Evolutionary conservation across 1,140 invertebrate species (phyloP), one percentile per base, ranked within the genome.

Genomic region (Drosophila suzukii): DNA sequence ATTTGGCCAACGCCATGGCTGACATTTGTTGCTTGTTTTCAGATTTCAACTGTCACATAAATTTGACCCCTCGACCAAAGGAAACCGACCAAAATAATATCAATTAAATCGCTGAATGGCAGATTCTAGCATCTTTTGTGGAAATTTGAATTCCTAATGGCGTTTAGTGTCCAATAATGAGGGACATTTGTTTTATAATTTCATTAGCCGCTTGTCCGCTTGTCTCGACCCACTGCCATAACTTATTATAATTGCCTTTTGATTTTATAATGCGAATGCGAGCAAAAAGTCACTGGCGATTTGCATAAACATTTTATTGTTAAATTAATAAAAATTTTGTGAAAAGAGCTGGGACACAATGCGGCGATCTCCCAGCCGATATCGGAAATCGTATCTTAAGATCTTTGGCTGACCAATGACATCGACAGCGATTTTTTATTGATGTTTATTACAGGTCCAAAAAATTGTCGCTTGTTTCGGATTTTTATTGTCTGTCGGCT

Each of bases 121-220:
- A 54, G 67, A 78, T 77, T 78, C 74, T 78, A 46, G 54, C 75
- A 74, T 49, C 74, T 55, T 68, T 74, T 79, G 68, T 46, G 62
- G 53, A 86, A 74, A 88, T 89, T 89, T 89, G 85, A 89, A 89
- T 89, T 78, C 81, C 65, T 90, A 89, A 89, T 89, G 77, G 77
- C 77, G 39, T 90, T 88, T 89, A 89, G 83, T 90, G 84, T 89
- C 81, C 80, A 68, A 88, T 89, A 89, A 89, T 89, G 84, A 89
- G 80, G 77, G 65, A 89, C 84, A 89, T 89, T 89, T 84, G 84
- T 89, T 89, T 89, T 89, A 89, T 89, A 89, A 89, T 89, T 89
- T 89, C 84, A 89, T 89, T 89, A 89, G 84, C 63, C 73, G 68
- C 73, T 83, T 88, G 83, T 86, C 65, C 49, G 49, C 49, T 20